Percentiles rank a stretch among this genome's conserved stretches.
These are phyloP conservation scores for Bolborhynchus lineola DNA, from an alignment of 2,113 vertebrate species.

Conservation along the genomic window DNA sequence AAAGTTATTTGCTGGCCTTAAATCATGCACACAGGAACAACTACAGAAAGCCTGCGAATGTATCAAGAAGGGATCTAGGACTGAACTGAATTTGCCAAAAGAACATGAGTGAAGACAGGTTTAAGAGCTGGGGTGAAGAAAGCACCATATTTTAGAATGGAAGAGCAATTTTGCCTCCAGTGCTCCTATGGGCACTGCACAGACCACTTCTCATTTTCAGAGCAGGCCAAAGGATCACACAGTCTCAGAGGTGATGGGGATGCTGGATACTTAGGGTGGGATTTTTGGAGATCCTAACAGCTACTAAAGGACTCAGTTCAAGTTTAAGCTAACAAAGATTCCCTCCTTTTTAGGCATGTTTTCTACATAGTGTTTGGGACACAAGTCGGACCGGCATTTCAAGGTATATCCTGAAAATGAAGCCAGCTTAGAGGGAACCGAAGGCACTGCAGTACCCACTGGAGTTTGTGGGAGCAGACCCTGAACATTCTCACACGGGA, in stretches of 20 bases:
- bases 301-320: neutral
- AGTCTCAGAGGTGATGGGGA: neutral
- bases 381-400: neutral
- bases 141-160: neutral
- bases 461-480: neutral
- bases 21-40: neutral
- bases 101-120: neutral
- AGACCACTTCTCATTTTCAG: neutral
- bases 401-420: rapidly evolving
- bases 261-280: neutral
- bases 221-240: neutral
- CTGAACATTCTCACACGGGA: neutral
- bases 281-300: neutral
- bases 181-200: neutral
- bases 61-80: neutral
- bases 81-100: neutral
- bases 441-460: neutral
- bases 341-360: neutral
- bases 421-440: neutral
- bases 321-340: neutral
- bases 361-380: neutral
- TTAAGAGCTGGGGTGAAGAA: neutral
- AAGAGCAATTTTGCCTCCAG: neutral
- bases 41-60: neutral
- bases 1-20: conserved; percentile 30